Base-by-base conservation (phyloP, 2,888 invertebrate genomes). In the Ochlodes sylvanus region DNA sequence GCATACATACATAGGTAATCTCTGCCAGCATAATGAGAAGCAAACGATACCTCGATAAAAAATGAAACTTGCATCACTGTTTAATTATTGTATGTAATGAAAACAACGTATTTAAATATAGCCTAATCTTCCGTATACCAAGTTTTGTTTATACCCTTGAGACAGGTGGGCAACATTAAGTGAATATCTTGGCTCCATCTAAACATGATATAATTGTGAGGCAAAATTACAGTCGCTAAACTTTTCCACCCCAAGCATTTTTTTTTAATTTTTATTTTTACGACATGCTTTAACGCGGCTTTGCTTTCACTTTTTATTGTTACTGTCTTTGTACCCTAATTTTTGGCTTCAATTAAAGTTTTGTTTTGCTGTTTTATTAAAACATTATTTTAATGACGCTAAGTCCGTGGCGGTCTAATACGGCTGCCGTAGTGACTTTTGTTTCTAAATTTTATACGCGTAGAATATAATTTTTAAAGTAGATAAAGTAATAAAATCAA, bases 231-330 rank as follows among this genome's bases (percentile, higher is more conserved):
- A 84, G 81, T 83, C 86, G 81, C 86, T 75, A 87, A 91, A 90
- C 85, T 92, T 91, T 90, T 88, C 84, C 88, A 85, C 90, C 92
- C 92, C 84, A 79, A 86, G 86, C 84, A 85, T 88, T 90, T 91
- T 91, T 92, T 92, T 92, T 92, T 92, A 89, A 91, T 92, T 92
- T 91, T 92, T 91, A 91, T 90, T 92, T 92, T 93, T 93, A 93
- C 85, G 93, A 89, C 89, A 90, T 88, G 86, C 90, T 92, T 90
- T 92, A 89, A 91, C 90, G 87, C 83, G 89, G 91, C 89, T 92
- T 92, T 92, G 92, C 92, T 92, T 92, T 92, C 87, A 86, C 84
- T 89, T 92, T 92, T 92, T 92, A 91, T 92, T 92, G 91, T 92
- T 92, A 91, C 85, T 86, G 88, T 88, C 90, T 84, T 90, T 88